These are phyloP conservation scores for Nasalis larvatus DNA, from an alignment of 2,113 vertebrate genomes.

Conservation along the genomic window DNA sequence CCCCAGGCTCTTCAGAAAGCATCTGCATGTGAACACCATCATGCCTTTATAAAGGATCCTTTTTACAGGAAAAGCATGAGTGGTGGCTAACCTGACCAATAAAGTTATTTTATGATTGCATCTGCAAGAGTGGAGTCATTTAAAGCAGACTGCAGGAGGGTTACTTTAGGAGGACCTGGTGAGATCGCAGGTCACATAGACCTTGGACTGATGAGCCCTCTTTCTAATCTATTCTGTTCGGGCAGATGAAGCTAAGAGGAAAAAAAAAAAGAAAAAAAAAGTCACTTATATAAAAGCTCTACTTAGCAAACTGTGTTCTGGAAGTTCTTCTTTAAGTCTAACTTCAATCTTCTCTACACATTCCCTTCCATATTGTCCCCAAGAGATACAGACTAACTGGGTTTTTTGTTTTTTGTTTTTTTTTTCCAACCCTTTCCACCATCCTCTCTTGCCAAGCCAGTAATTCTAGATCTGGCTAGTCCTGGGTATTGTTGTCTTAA, in stretches of 20 bases:
- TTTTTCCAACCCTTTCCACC: background rate
- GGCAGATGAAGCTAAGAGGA: background rate
- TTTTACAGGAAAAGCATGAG: constrained; percentile 71
- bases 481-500: background rate
- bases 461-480: background rate
- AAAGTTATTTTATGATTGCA: constrained; percentile 83
- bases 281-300: background rate
- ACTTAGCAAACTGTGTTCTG: background rate
- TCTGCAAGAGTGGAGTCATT: background rate
- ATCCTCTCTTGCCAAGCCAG: background rate
- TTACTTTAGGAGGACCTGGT: background rate
- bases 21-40: constrained; percentile 75
- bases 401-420: no score
- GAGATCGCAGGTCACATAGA: background rate
- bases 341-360: background rate
- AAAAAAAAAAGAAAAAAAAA: background rate
- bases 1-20: constrained; percentile 44
- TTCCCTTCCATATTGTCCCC: background rate
- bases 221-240: background rate
- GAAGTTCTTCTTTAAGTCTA: constrained; percentile 12
- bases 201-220: background rate
- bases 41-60: constrained; percentile 71
- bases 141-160: background rate
- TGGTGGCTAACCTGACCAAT: constrained; percentile 76
- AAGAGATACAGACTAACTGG: background rate